Conservation (phyloP, 2,888 invertebrate genomes). For the Stenurella melanura region DNA sequence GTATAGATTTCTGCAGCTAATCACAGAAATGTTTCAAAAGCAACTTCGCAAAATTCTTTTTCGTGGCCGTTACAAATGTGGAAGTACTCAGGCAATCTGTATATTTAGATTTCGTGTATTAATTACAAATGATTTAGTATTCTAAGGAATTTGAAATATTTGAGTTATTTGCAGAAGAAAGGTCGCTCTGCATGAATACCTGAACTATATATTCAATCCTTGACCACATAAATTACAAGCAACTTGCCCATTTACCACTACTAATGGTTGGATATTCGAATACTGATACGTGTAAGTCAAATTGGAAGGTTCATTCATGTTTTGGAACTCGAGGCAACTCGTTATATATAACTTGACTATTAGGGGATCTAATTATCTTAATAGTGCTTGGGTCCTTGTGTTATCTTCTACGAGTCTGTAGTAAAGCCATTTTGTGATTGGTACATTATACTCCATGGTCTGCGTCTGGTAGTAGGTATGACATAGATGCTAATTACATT, state of each 20-base stretch:
- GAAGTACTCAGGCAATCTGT: too few species aligned
- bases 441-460: slow-evolving; percentile 11
- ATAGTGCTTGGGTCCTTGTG: slow-evolving; percentile 6
- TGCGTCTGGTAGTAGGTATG: neutral
- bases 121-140: slow-evolving; percentile 2
- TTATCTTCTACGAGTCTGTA: slow-evolving; percentile 12
- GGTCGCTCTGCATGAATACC: slow-evolving; percentile 14
- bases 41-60: too few species aligned
- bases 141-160: neutral
- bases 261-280: slow-evolving; percentile 18
- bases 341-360: slow-evolving; percentile 32
- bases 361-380: slow-evolving; percentile 29
- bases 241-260: slow-evolving; percentile 21
- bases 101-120: too few species aligned
- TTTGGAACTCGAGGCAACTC: slow-evolving; percentile 1
- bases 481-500: neutral
- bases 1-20: too few species aligned
- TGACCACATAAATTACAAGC: slow-evolving; percentile 18
- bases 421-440: neutral
- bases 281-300: slow-evolving; percentile 23
- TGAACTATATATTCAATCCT: slow-evolving; percentile 11
- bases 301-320: slow-evolving; percentile 7
- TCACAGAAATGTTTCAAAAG: too few species aligned
- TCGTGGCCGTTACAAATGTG: too few species aligned
- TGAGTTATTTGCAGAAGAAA: neutral